These are phyloP conservation scores for Cetoscarus ocellatus DNA, from an alignment of 2,797 vertebrate genomes.

Conservation along the genomic window DNA sequence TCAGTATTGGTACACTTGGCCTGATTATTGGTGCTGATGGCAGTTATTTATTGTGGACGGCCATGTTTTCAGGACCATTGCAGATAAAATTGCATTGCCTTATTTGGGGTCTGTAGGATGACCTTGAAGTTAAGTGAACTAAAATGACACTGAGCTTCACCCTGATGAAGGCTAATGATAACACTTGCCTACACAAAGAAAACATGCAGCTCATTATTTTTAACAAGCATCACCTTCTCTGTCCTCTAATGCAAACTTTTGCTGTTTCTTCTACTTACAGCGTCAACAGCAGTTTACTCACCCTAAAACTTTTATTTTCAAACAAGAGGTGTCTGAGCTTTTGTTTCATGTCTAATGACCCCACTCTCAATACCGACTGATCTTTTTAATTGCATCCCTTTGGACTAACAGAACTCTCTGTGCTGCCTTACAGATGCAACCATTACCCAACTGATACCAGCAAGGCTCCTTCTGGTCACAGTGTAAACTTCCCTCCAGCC, in stretches of 20 bases:
- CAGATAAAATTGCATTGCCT: neutral
- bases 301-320: constrained; percentile 39
- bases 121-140: constrained; percentile 7
- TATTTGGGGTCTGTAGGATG: neutral
- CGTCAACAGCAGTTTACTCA: constrained; percentile 41
- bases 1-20: no score
- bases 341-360: constrained; percentile 73
- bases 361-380: constrained; percentile 51
- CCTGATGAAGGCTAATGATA: constrained; percentile 11
- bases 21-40: neutral
- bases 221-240: constrained; percentile 41
- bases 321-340: constrained; percentile 35
- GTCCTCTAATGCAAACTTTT: constrained; percentile 11
- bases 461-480: constrained; percentile 39
- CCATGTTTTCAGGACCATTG: neutral
- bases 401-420: constrained; percentile 61
- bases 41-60: neutral
- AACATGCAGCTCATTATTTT: constrained; percentile 55
- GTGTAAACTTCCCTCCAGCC: constrained; percentile 26
- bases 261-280: neutral
- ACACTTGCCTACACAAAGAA: constrained; percentile 11
- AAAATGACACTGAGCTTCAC: constrained; percentile 10
- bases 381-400: constrained; percentile 81
- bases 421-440: constrained; percentile 42
- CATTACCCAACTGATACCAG: constrained; percentile 27